These are phyloP conservation scores for Campoplex nolae DNA, from an alignment of 2,888 invertebrate species.

Conservation along the genomic window DNA sequence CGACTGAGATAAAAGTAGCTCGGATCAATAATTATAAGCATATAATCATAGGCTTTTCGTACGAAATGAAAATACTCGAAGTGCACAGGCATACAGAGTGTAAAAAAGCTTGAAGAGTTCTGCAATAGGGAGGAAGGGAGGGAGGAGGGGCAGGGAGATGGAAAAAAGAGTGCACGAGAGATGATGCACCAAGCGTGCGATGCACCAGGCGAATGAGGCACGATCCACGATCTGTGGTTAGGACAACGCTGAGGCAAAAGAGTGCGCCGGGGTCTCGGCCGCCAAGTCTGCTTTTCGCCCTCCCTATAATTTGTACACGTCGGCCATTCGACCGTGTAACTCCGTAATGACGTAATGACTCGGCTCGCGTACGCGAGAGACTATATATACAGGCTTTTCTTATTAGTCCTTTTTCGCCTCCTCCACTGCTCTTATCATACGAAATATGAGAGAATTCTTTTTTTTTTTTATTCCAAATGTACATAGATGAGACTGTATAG, in stretches of 20 bases:
- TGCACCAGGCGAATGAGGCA: conserved; percentile 35
- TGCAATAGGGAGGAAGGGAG: background rate
- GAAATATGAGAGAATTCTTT: background rate
- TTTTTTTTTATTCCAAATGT: conserved; percentile 18
- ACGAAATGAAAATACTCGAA: background rate
- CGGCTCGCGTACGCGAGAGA: conserved; percentile 68
- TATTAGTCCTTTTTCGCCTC: conserved; percentile 52
- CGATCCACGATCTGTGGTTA: conserved; percentile 70
- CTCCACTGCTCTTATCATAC: conserved; percentile 23
- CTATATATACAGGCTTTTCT: conserved; percentile 51
- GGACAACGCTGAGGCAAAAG: conserved; percentile 58
- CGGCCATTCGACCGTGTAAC: conserved; percentile 82
- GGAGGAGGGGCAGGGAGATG: background rate
- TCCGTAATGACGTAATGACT: conserved; percentile 82
- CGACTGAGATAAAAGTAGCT: conserved; percentile 11
- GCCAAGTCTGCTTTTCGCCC: conserved; percentile 61
- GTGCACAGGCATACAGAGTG: background rate
- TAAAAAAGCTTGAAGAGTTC: background rate
- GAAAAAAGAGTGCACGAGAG: conserved; percentile 29
- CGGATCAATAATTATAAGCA: conserved; percentile 33
- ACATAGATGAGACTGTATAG: background rate
- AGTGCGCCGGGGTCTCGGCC: conserved; percentile 72
- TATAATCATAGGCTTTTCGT: conserved; percentile 9
- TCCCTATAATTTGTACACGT: conserved; percentile 82
- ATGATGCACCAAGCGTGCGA: conserved; percentile 66